A percentile compares a stretch with the other conserved stretches of the same genome.
phyloP scores from a whole-genome alignment of 2,797 vertebrate species.

The Urophycis tenuis region DNA sequence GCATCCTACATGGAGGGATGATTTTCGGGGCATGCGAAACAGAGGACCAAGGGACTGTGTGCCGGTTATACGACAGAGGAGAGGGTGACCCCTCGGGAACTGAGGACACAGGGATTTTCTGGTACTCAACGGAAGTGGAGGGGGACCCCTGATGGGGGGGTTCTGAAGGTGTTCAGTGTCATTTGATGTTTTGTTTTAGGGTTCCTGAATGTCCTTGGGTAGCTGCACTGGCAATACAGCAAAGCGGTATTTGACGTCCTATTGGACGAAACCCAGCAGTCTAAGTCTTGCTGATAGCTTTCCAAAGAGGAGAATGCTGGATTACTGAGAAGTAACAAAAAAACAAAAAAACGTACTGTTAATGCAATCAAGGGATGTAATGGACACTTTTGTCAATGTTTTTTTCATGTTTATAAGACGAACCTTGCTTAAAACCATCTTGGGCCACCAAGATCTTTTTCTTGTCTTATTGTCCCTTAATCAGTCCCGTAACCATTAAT shows the following conservation, averaged over 20 bases:
- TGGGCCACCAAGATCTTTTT: no score
- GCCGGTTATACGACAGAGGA: constrained; percentile 49
- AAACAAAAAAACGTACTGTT: background rate
- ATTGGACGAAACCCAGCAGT: background rate
- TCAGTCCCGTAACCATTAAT: no score
- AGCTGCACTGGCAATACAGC: constrained; percentile 13
- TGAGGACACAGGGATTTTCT: constrained; percentile 34
- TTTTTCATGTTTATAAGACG: no score
- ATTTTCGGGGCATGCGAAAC: background rate
- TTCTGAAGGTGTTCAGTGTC: background rate
- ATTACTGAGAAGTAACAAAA: background rate
- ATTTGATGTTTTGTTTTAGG: constrained; percentile 48
- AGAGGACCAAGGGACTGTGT: constrained; percentile 9
- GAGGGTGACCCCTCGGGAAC: constrained; percentile 52
- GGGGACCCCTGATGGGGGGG: constrained; percentile 50
- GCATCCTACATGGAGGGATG: constrained; percentile 9
- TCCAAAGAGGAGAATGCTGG: background rate
- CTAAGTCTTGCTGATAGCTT: background rate
- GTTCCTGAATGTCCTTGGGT: constrained; percentile 68
- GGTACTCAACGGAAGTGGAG: constrained; percentile 52
- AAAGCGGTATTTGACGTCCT: background rate
- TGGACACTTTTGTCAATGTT: no score
- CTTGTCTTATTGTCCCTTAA: no score
- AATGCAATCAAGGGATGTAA: background rate
- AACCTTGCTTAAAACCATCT: no score